A percentile compares a stretch with the other conserved stretches of the same genome.
These are phyloP conservation scores for Corythornis cristatus DNA, from an alignment of 2,113 vertebrate species.

Conservation along the genomic window DNA sequence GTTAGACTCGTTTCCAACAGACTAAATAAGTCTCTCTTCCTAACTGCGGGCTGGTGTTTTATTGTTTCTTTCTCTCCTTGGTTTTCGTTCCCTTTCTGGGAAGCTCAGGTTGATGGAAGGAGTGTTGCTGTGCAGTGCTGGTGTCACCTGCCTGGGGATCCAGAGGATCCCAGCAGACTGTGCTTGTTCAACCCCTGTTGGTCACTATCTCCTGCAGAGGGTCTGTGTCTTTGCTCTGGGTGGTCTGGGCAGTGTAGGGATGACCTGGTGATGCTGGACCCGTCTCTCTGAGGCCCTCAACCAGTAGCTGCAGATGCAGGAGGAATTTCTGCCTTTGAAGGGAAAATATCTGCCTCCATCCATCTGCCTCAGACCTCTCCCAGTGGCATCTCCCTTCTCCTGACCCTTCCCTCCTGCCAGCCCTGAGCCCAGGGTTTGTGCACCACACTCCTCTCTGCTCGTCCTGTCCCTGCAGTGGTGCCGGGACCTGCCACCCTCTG, in stretches of 20 bases:
- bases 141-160: neutral
- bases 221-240: neutral
- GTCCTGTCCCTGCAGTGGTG: fast-evolving
- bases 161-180: neutral
- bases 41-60: neutral
- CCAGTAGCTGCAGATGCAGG: fast-evolving
- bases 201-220: fast-evolving
- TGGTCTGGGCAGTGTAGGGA: too few relatives aligned
- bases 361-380: neutral
- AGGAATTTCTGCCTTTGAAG: too few relatives aligned
- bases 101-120: neutral
- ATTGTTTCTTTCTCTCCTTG: fast-evolving
- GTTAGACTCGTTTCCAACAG: neutral
- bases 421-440: neutral
- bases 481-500: neutral
- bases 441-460: fast-evolving
- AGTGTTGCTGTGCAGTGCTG: fast-evolving
- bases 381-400: fast-evolving
- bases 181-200: neutral
- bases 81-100: neutral
- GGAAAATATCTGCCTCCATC: neutral
- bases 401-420: neutral
- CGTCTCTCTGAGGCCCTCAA: too few relatives aligned
- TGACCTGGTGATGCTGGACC: too few relatives aligned
- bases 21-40: neutral